These are phyloP conservation scores for Dallia pectoralis DNA, from an alignment of 2,797 vertebrate species.

Conservation along the genomic window DNA sequence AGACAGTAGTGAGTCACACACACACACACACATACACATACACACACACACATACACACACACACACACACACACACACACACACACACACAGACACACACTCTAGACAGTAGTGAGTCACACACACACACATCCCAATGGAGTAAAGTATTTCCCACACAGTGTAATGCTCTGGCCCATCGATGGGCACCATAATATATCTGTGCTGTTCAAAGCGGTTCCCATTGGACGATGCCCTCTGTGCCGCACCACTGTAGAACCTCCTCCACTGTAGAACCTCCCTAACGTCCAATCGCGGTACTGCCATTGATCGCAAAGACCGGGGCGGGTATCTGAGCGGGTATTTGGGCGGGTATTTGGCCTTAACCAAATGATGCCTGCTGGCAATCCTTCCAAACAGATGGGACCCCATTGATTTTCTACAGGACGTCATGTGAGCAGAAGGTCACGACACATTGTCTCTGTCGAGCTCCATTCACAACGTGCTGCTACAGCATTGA, in stretches of 20 bases:
- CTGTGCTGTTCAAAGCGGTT: background rate
- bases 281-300: conserved; percentile 33
- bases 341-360: conserved; percentile 46
- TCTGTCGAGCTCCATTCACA: conserved; percentile 63
- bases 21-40: too few species aligned
- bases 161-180: background rate
- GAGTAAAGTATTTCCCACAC: background rate
- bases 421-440: conserved; percentile 53
- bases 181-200: background rate
- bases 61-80: too few species aligned
- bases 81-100: too few species aligned
- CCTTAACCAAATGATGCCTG: conserved; percentile 58
- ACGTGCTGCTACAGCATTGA: conserved; percentile 42
- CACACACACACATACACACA: too few species aligned
- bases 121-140: background rate
- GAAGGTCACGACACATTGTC: conserved; percentile 65
- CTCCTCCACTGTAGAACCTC: background rate
- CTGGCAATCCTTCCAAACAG: conserved; percentile 59
- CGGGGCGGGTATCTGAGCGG: background rate
- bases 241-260: background rate
- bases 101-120: too few species aligned
- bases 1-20: background rate
- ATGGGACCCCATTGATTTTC: conserved; percentile 70
- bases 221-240: background rate
- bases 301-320: conserved; percentile 52